Percentiles rank a stretch among this genome's conserved stretches.
Evolutionary conservation across 2,888 invertebrate genomes (phyloP).

Genomic region (Eupeodes luniger): DNA sequence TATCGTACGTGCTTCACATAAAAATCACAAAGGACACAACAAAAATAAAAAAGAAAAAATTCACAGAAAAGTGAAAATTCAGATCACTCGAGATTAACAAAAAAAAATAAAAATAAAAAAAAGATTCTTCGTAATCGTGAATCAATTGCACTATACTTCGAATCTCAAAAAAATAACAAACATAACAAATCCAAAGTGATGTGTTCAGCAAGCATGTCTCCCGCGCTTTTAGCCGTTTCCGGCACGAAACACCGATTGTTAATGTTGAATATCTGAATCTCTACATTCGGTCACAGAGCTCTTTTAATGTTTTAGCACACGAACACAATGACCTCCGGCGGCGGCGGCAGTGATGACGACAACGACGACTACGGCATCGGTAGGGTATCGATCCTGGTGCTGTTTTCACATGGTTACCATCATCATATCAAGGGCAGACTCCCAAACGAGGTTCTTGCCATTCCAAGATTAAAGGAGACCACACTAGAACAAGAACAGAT

Average conservation of each 20-base stretch:
- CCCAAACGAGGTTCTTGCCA: neutral
- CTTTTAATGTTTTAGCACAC: conserved; percentile 29
- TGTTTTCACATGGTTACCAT: no score
- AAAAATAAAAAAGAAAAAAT: conserved; percentile 11
- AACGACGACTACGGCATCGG: neutral
- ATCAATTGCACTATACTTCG: conserved; percentile 53
- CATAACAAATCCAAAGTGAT: conserved; percentile 20
- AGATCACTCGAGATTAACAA: conserved; percentile 23
- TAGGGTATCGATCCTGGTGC: conserved; percentile 18
- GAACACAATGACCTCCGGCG: conserved; percentile 44
- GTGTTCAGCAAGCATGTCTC: conserved; percentile 42
- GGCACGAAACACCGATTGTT: conserved; percentile 57
- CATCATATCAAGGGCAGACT: conserved; percentile 35
- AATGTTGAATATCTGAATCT: conserved; percentile 42
- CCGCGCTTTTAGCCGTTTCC: conserved; percentile 52
- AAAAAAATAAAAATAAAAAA: conserved; percentile 16
- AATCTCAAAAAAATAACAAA: neutral
- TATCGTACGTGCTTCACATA: conserved; percentile 46
- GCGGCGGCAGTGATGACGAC: neutral
- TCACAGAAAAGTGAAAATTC: conserved; percentile 37
- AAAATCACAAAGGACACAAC: neutral
- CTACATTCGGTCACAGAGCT: conserved; percentile 55
- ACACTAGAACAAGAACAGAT: neutral
- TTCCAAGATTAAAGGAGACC: conserved; percentile 2
- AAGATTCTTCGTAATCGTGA: conserved; percentile 27